Evolutionary conservation across 2,113 vertebrate species (phyloP), one percentile per base, ranked within the genome.

Genomic region (Onychostoma macrolepis): DNA sequence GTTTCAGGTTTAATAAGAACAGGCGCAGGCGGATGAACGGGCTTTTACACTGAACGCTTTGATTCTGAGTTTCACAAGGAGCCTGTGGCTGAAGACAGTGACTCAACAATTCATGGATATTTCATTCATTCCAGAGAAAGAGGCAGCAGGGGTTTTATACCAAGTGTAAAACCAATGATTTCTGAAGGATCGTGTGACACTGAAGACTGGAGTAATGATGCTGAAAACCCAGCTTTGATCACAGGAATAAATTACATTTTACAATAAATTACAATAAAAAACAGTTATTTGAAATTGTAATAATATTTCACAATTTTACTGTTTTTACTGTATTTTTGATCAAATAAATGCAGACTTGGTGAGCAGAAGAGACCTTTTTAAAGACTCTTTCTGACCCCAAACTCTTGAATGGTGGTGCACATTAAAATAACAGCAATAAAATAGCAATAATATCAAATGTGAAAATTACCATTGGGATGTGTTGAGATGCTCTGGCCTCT

Each of bases 1-100:
- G 58, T 28, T 50, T 86, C 21, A n/a, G 26, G 77, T 65, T 79
- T 61, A 76, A 85, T 61, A 45, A 71, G 45, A 75, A n/a, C 38
- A 19, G 26, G 56, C 7, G 21, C 53, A 7, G 53, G 53, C 7
- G 53, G 56, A 24, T 78, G 50, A 83, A 78, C 33, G 15, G 10
- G 30, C 17, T 6, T 58, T 77, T 58, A 58, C 21, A n/a, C 56
- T n/a, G 2, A 58, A 58, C 56, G 3, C 24, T 58, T 50, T 48
- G 74, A 76, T 45, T 45, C 12, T 4, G 75, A 48, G 75, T 19
- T 50, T 28, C 45, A 53, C 43, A 17, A 77, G 26, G 26, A 53
- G 76, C 48, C 76, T 1, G 45, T 78, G 43, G 45, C 75, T 78
- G 43, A 78, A 41, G 17, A 28, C 26, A 53, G 21, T 53, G 75